Base-by-base conservation (phyloP, 2,888 invertebrate species). In the Platerodrilus igneus region DNA sequence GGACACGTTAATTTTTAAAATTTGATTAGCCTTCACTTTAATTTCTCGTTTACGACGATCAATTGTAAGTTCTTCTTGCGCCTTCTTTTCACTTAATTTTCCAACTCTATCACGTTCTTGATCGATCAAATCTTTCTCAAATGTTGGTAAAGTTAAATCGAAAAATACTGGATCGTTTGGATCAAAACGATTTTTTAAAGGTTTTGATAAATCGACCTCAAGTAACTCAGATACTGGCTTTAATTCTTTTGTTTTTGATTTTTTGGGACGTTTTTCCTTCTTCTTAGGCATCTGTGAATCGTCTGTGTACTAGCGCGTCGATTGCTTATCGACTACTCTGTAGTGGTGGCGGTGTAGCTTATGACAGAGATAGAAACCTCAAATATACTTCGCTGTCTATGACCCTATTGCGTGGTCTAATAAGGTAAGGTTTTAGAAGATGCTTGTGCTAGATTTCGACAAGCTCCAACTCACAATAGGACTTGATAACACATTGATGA, bases 401-500 rank as follows among this genome's bases (percentile, higher is more conserved):
- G n/a, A n/a, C n/a, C n/a, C n/a, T n/a, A n/a, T n/a, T n/a, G n/a
- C n/a, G n/a, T n/a, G n/a, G n/a, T n/a, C n/a, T n/a, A n/a, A n/a
- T n/a, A n/a, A n/a, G n/a, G n/a, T n/a, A n/a, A n/a, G n/a, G n/a
- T n/a, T n/a, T n/a, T n/a, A n/a, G n/a, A n/a, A n/a, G n/a, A n/a
- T n/a, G n/a, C n/a, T 66, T 66, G 51, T 64, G 64, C 52, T 66
- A 64, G 25, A 58, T 64, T 54, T 62, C 64, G 38, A 60, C 57
- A 53, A 67, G 66, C 49, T 66, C 64, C 34, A 68, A 50, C 52
- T 65, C 65, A 35, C 67, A 66, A 10, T 58, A 55, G 49, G 64
- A 60, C 18, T 66, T 67, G 44, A 68, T 66, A 4, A 63, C 58
- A 18, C 66, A 64, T 41, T 67, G 66, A 15, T 66, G 67, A 52